phyloP scores from a whole-genome alignment of 2,797 vertebrate species.

The Pampus argenteus region DNA sequence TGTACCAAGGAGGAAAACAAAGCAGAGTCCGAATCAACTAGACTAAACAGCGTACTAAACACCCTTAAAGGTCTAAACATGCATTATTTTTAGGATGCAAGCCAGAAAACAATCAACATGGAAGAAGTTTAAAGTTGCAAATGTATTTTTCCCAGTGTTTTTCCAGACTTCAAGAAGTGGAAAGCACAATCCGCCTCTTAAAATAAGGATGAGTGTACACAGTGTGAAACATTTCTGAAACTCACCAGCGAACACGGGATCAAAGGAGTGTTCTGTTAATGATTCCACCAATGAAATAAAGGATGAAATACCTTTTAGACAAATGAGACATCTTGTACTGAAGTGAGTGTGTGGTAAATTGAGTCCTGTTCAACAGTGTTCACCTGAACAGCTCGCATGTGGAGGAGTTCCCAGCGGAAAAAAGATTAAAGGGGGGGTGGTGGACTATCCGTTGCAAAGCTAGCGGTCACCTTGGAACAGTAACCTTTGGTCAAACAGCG shows the following conservation, averaged over 20 bases:
- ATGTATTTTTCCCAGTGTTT: conserved; percentile 37
- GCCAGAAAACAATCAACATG: conserved; percentile 19
- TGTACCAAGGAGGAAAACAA: no score
- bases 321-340: conserved; percentile 31
- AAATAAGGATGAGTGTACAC: conserved; percentile 26
- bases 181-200: conserved; percentile 16
- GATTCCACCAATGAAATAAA: conserved; percentile 54
- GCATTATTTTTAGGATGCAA: conserved; percentile 16
- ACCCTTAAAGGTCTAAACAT: no score
- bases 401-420: conserved; percentile 75
- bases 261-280: conserved; percentile 65
- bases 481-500: conserved; percentile 67
- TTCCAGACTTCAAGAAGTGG: conserved; percentile 23
- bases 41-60: no score
- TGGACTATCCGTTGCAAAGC: conserved; percentile 36
- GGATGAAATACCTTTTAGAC: conserved; percentile 41
- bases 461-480: conserved; percentile 60
- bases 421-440: conserved; percentile 52
- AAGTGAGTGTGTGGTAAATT: conserved; percentile 9
- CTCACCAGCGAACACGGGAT: conserved; percentile 30
- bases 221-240: conserved; percentile 37
- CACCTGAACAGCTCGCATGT: conserved; percentile 68
- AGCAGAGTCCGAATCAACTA: no score
- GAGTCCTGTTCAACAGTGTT: not conserved
- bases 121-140: conserved; percentile 23